Base-by-base conservation (phyloP, 1,140 invertebrate species). In the Wasmannia auropunctata region DNA sequence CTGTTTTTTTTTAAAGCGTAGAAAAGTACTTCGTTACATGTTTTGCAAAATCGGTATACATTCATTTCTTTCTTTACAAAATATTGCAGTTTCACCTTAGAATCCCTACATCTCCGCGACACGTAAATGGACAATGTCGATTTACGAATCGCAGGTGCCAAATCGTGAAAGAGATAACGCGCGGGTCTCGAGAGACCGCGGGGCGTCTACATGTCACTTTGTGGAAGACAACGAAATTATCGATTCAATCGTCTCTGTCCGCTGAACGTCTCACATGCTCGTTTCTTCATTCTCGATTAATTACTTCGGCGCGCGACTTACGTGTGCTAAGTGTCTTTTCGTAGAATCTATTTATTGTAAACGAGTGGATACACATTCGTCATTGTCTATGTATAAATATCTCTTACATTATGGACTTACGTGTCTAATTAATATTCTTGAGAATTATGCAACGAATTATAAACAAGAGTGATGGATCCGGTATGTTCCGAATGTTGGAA, bases 21-120 rank as follows among this genome's bases (percentile, higher is more conserved):
- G 43, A 90, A 90, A 90, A 90, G 31, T 85, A 76, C 87, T 46
- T 70, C 10, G 22, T 79, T 80, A 43, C 80, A 79, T 56, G 74
- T 46, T 49, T 81, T 58, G 28, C 22, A 81, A 89, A 81, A 72
- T 62, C 25, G 49, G 31, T 81, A 77, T 80, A 85, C 58, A 86
- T 87, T 67, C 56, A 37, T 54, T 89, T 86, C 51, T 34, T 46
- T 75, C 16, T 56, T 70, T 90, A 90, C 63, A 90, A 87, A 90
- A 90, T 85, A 90, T 90, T 90, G 86, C 88, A 81, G 76, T 65
- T 85, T 28, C 0, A 28, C 31, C 60, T 67, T 67, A 58, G 28
- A 54, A 43, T 80, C n/a, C 40, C 19, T 28, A 56, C 14, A 28
- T 31, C 16, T 25, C 19, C 65, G 2, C 49, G 22, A 19, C 7